Percentiles rank a stretch among this genome's conserved stretches.
Conservation (phyloP, 1,140 invertebrate species). For the Leptestheria dahalacensis region DNA sequence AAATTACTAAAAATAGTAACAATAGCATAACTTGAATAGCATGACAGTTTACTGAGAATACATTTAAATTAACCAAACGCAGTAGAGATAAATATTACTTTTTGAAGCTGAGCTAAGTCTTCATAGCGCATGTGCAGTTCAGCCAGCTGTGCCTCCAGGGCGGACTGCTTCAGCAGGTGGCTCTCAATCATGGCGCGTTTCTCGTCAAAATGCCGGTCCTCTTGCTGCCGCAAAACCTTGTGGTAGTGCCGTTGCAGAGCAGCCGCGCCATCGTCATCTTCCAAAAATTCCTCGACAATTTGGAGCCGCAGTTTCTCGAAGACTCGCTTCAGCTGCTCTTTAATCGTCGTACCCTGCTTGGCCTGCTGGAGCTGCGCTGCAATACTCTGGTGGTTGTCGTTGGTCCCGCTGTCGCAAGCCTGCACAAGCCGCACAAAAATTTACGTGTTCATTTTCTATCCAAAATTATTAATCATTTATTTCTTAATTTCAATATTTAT, state of each 20-base stretch:
- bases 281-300: conserved; percentile 7
- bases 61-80: background rate
- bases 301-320: conserved; percentile 6
- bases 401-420: background rate
- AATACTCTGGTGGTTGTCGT: background rate
- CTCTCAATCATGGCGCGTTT: conserved; percentile 1
- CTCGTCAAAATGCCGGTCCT: background rate
- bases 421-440: too few species aligned
- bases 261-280: conserved; percentile 21
- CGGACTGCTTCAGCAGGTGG: conserved; percentile 7
- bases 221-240: conserved; percentile 5
- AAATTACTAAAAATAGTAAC: too few species aligned
- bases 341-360: conserved; percentile 2
- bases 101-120: conserved; percentile 14
- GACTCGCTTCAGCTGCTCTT: conserved; percentile 8
- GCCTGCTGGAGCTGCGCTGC: conserved; percentile 5
- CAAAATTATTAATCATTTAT: too few species aligned
- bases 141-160: conserved; percentile 7
- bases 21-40: too few species aligned
- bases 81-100: background rate
- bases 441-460: too few species aligned
- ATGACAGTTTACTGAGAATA: background rate
- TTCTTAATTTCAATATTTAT: too few species aligned
- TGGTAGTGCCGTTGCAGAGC: background rate
- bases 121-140: conserved; percentile 1